phyloP scores from a whole-genome alignment of 2,113 vertebrate species.

The Coptodon bakossiorum region DNA sequence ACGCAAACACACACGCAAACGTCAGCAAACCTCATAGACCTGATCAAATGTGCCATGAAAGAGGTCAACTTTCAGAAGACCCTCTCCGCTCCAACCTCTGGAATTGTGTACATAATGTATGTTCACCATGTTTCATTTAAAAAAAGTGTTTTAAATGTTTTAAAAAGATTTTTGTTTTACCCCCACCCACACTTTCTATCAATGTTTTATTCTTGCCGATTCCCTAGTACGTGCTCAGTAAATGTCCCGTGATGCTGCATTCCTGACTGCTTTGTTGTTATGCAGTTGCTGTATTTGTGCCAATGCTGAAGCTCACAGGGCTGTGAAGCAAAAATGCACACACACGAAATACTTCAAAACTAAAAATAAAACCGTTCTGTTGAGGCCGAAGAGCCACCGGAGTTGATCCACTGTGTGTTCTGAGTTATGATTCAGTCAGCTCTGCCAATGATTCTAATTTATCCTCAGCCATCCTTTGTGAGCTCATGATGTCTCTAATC shows the following conservation, averaged over 20 bases:
- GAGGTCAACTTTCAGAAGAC: constrained; percentile 43
- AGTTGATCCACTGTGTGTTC: neutral
- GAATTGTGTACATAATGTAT: constrained; percentile 61
- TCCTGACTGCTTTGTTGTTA: constrained; percentile 48
- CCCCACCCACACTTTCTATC: neutral
- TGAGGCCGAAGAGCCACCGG: neutral
- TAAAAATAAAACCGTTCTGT: neutral
- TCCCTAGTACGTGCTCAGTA: constrained; percentile 34
- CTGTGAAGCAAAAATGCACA: constrained; percentile 12
- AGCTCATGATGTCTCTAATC: neutral
- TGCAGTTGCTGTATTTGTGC: constrained; percentile 57
- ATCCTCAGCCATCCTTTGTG: neutral
- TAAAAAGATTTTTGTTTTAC: neutral
- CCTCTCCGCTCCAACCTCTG: constrained; percentile 56
- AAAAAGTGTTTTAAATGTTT: constrained; percentile 28
- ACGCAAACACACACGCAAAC: neutral
- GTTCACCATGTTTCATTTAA: constrained; percentile 24
- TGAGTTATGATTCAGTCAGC: neutral
- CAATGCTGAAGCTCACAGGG: constrained; percentile 23
- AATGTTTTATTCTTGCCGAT: constrained; percentile 24
- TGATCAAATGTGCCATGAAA: constrained; percentile 18
- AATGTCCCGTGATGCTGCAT: constrained; percentile 55
- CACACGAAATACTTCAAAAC: neutral
- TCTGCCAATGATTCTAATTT: neutral
- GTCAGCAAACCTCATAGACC: neutral